Evolutionary conservation across 2,113 vertebrate species (phyloP).

Genomic region (Pholis gunnellus): DNA sequence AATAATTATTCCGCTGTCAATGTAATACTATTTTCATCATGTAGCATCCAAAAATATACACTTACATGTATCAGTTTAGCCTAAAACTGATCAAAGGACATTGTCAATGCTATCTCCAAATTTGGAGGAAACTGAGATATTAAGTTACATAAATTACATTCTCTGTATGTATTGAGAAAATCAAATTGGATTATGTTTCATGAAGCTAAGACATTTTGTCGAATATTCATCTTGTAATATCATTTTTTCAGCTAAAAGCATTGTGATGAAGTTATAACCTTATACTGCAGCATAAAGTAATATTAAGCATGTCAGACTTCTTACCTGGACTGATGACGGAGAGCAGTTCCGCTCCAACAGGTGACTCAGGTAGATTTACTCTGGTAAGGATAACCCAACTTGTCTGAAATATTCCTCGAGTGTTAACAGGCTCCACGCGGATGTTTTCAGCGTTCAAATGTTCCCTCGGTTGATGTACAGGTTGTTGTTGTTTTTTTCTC

Average conservation of each 20-base stretch:
- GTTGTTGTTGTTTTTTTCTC: background rate
- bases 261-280: background rate
- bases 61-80: background rate
- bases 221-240: too few relatives aligned
- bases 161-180: background rate
- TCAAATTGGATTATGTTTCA: too few relatives aligned
- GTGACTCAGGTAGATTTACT: slow-evolving; percentile 30
- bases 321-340: slow-evolving; percentile 40
- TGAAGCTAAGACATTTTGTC: too few relatives aligned
- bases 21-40: background rate
- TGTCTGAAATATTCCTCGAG: background rate
- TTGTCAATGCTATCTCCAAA: background rate
- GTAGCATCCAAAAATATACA: background rate
- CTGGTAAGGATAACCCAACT: background rate
- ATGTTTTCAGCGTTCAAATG: background rate
- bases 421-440: background rate
- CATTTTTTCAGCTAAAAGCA: background rate
- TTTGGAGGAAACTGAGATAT: background rate
- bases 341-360: slow-evolving; percentile 42
- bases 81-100: background rate
- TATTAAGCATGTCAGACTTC: too few relatives aligned
- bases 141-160: background rate
- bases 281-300: background rate
- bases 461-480: background rate
- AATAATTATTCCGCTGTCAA: background rate